phyloP scores from a whole-genome alignment of 2,797 vertebrate genomes.

The Fistularia tabacaria region DNA sequence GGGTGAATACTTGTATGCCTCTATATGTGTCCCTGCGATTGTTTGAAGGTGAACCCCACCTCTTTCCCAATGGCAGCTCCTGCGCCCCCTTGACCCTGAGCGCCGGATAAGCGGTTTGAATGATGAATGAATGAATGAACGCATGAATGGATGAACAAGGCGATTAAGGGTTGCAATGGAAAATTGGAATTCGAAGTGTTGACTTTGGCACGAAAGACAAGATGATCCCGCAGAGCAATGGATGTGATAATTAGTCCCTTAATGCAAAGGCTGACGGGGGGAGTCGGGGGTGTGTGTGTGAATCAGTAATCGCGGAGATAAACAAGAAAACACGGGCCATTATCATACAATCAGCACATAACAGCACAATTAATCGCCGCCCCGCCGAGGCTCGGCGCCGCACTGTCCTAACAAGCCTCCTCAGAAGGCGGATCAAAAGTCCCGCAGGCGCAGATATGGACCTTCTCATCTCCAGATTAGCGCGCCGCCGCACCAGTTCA shows the following conservation, averaged over 20 bases:
- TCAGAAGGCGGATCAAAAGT: conserved; percentile 53
- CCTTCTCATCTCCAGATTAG: conserved; percentile 65
- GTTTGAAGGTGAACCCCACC: too few species aligned
- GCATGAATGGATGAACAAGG: too few species aligned
- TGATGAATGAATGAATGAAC: too few species aligned
- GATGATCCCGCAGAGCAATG: conserved; percentile 9
- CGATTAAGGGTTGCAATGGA: too few species aligned
- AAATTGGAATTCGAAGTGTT: neutral
- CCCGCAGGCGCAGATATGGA: conserved; percentile 43
- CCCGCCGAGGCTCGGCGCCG: conserved; percentile 36
- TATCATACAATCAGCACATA: conserved; percentile 23
- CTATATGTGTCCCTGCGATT: too few species aligned
- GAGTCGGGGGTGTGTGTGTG: neutral
- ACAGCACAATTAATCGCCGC: conserved; percentile 32
- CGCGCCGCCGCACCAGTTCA: conserved; percentile 52
- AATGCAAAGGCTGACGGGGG: neutral
- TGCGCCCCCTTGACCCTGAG: too few species aligned
- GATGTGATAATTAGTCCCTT: conserved; percentile 1
- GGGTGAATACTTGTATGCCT: too few species aligned
- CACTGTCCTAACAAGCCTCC: conserved; percentile 39
- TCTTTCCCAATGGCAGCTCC: too few species aligned
- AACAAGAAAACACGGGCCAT: conserved; percentile 23
- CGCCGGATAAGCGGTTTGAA: too few species aligned
- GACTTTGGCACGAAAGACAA: neutral
- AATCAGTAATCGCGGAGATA: conserved; percentile 8